Base-by-base conservation (phyloP, 92 coral and sea anemone genomes). In the Porites lobata region DNA sequence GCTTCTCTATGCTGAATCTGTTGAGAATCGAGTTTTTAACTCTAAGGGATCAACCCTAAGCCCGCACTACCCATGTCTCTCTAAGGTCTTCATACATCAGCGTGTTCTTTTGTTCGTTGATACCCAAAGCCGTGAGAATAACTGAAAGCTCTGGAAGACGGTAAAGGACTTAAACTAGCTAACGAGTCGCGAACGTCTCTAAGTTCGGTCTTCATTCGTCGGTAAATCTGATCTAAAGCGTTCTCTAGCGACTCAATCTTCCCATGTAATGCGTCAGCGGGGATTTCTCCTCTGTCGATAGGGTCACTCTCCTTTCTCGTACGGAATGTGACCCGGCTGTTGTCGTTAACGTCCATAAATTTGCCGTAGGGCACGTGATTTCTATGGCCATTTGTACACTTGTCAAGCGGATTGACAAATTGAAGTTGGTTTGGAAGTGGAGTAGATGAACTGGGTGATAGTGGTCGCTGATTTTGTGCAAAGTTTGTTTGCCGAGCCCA, bases 211-310 rank as follows among this genome's bases (percentile, higher is more conserved):
- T 97, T 95, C 69, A 96, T 96, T 85, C 92, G 95, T 69, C 92
- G 84, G 92, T 93, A 92, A 90, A 97, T 95, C 75, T 94, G 91
- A 91, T 97, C 99, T 69, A 97, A 82, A 71, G 94, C 84, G 50
- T 87, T 88, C 88, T 95, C 98, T 65, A 97, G 73, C 6, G 96
- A 86, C 57, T 95, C 94, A 18, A 97, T 90, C 65, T 93, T 90
- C 50, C 89, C 79, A 52, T 97, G 95, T 3, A 97, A 77, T 43
- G 92, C 86, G 22, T 92, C 98, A 0, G 85, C 81, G 2, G 98
- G 81, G 85, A 93, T 88, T 19, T 81, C 80, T 1, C 98, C 98
- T 24, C 92, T 70, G 88, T 94, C 98, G 2, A 94, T 94, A 18
- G 92, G 94, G 77, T 95, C 98, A 77, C 92, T 90, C 5, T 93